These are phyloP conservation scores for Microtus pennsylvanicus DNA, from an alignment of 2,113 vertebrate species.

Conservation along the genomic window DNA sequence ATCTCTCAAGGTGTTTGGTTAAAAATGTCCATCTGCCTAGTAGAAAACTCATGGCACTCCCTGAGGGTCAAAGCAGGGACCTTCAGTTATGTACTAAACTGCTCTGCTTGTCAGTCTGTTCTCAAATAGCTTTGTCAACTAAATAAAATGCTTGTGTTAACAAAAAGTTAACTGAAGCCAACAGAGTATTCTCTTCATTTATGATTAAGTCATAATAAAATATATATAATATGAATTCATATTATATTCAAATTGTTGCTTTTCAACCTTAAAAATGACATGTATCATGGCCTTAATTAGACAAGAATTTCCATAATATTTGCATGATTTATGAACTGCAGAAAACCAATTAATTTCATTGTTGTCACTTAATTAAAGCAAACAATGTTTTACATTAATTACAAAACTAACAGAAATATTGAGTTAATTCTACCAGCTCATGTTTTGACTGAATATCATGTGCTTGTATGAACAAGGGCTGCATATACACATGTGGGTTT, in stretches of 20 bases:
- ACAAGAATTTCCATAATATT: constrained; percentile 9
- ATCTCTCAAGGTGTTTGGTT: constrained; percentile 60
- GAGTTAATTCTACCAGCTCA: constrained; percentile 11
- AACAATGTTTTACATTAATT: constrained; percentile 1
- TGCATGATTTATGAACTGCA: constrained; percentile 13
- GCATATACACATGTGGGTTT: background rate
- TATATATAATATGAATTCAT: constrained; percentile 1
- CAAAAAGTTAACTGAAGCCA: constrained; percentile 47
- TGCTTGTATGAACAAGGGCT: background rate
- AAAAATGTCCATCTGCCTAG: constrained; percentile 23
- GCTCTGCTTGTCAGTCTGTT: constrained; percentile 9
- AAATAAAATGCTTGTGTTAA: constrained; percentile 45
- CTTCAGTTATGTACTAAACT: constrained; percentile 32
- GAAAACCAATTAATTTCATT: constrained; percentile 47
- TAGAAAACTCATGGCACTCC: constrained; percentile 33
- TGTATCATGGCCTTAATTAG: constrained; percentile 21
- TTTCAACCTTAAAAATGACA: constrained; percentile 25
- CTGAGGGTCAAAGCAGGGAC: background rate
- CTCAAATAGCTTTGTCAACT: constrained; percentile 39
- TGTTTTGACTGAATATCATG: background rate
- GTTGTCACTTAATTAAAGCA: constrained; percentile 16
- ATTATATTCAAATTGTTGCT: constrained; percentile 10
- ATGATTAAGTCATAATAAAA: constrained; percentile 8
- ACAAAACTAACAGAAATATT: background rate
- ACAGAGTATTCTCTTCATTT: background rate